Percentiles rank a stretch among this genome's conserved stretches.
Evolutionary conservation across 2,888 invertebrate species (phyloP).

Genomic region (Mythimna impura): DNA sequence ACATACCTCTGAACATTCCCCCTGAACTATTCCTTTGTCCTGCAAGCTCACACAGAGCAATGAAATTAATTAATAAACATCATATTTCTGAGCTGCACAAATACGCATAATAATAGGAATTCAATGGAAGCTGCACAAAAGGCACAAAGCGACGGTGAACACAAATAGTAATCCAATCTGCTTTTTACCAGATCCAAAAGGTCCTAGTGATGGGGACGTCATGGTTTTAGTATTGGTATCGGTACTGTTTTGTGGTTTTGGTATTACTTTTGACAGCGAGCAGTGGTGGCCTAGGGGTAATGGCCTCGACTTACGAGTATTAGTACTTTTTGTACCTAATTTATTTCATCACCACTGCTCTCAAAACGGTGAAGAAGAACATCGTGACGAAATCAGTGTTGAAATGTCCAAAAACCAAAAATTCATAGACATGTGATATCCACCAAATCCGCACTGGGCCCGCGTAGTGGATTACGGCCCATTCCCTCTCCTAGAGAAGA

Average conservation of each 20-base stretch:
- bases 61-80: slow-evolving; percentile 58
- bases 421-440: no score
- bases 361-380: no score
- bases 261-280: no score
- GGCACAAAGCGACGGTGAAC: slow-evolving; percentile 63
- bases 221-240: slow-evolving; percentile 10
- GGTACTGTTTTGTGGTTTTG: not conserved
- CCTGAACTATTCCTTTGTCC: slow-evolving; percentile 27
- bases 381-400: no score
- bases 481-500: no score
- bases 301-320: no score
- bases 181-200: slow-evolving; percentile 63
- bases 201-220: slow-evolving; percentile 57
- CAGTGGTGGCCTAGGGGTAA: no score
- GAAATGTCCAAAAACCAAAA: no score
- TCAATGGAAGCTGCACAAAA: slow-evolving; percentile 67
- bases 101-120: slow-evolving; percentile 70
- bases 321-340: no score
- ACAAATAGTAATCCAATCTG: slow-evolving; percentile 72
- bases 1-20: slow-evolving; percentile 23
- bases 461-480: no score
- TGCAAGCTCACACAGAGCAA: slow-evolving; percentile 12
- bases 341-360: no score
- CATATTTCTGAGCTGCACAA: slow-evolving; percentile 53
- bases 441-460: no score